phyloP scores from a whole-genome alignment of 2,888 invertebrate genomes.

The Netelia inedita region DNA sequence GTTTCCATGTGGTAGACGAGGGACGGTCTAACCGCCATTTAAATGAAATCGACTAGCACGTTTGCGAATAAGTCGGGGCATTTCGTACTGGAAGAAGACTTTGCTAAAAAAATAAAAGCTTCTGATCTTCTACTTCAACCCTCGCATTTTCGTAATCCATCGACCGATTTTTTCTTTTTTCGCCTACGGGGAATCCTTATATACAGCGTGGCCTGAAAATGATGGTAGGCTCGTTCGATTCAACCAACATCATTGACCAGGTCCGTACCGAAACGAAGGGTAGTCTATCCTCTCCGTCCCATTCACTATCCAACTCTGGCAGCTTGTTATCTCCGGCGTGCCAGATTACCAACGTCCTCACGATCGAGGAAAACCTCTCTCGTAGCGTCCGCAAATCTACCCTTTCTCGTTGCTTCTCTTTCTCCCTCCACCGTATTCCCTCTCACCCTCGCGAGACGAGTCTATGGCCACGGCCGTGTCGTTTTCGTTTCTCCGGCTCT shows the following conservation, averaged over 20 bases:
- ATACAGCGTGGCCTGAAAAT: background rate
- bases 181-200: background rate
- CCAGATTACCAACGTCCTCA: conserved; percentile 37
- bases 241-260: background rate
- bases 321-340: conserved; percentile 42
- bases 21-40: conserved; percentile 11
- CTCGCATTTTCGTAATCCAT: conserved; percentile 23
- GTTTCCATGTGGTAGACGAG: conserved; percentile 10
- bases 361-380: conserved; percentile 50
- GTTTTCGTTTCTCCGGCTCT: conserved; percentile 54
- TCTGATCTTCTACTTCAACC: conserved; percentile 8
- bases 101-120: conserved; percentile 8
- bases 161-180: conserved; percentile 2
- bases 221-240: conserved; percentile 14
- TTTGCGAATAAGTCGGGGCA: conserved; percentile 33
- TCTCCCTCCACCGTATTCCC: conserved; percentile 32
- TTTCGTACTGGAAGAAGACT: background rate
- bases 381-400: conserved; percentile 26
- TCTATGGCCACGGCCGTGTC: conserved; percentile 23
- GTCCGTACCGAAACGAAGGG: background rate
- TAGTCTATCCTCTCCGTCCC: conserved; percentile 6
- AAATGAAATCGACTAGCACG: conserved; percentile 48
- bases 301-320: background rate
- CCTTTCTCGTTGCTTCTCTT: conserved; percentile 29
- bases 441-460: background rate